Evolutionary conservation across 2,797 vertebrate species (phyloP).

Genomic region (Molossus molossus): DNA sequence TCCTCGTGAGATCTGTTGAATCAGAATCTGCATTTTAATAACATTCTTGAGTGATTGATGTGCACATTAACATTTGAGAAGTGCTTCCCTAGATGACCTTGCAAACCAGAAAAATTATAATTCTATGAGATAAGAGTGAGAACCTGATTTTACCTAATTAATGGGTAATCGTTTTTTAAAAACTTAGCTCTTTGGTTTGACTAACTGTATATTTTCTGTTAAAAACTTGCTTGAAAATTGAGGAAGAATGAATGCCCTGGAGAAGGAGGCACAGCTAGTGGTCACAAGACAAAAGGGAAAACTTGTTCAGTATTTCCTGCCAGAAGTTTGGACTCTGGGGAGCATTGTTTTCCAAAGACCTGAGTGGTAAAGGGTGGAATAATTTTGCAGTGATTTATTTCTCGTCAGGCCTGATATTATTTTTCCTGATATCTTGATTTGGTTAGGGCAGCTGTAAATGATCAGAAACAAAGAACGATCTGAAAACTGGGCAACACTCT

Average conservation of each 20-base stretch:
- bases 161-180: neutral
- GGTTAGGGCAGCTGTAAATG: neutral
- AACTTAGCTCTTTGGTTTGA: neutral
- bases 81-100: neutral
- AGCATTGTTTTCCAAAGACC: conserved; percentile 54
- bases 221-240: neutral
- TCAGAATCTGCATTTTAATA: neutral
- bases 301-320: neutral
- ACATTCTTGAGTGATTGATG: neutral
- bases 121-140: neutral
- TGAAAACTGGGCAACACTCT: neutral
- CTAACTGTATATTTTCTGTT: neutral
- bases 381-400: conserved; percentile 3
- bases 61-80: neutral
- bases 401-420: neutral
- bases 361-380: neutral
- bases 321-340: neutral
- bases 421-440: neutral
- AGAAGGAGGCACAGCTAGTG: neutral
- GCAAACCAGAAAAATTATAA: neutral
- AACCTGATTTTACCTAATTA: conserved; percentile 34
- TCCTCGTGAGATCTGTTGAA: neutral
- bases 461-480: conserved; percentile 2
- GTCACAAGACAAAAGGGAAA: neutral
- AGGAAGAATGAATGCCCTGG: neutral